phyloP scores from a whole-genome alignment of 92 coral and sea anemone species.

The Palythoa heliodiscus region DNA sequence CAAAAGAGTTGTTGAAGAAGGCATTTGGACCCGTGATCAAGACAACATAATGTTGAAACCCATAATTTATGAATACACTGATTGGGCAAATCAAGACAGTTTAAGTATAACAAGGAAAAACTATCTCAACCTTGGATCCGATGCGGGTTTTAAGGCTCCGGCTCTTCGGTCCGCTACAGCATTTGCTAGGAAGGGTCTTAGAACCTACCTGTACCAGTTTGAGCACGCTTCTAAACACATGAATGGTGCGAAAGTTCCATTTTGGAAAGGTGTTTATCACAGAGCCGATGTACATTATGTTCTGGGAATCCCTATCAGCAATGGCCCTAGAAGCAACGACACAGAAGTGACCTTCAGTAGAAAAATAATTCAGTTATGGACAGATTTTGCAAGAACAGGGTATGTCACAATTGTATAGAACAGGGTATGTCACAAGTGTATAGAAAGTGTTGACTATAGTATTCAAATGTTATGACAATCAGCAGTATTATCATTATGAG shows the following conservation, averaged over 20 bases:
- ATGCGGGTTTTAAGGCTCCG: constrained; percentile 33
- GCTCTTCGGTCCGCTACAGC: constrained; percentile 19
- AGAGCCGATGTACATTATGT: constrained; percentile 37
- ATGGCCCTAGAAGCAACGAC: constrained; percentile 1
- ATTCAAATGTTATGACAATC: background rate
- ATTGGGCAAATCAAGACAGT: constrained; percentile 18
- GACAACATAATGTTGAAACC: constrained; percentile 1
- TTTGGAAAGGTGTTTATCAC: constrained; percentile 34
- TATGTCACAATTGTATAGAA: background rate
- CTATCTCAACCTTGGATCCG: constrained; percentile 13
- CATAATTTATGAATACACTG: constrained; percentile 20
- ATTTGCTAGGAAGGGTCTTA: constrained; percentile 7
- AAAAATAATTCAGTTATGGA: constrained; percentile 22
- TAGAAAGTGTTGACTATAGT: background rate
- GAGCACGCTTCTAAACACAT: constrained; percentile 10
- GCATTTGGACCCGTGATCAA: constrained; percentile 10
- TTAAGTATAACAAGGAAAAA: constrained; percentile 22
- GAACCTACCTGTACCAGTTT: constrained; percentile 28
- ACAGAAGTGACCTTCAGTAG: constrained; percentile 37
- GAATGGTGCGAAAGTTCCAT: constrained; percentile 27
- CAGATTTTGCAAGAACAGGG: constrained; percentile 32
- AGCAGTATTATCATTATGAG: background rate
- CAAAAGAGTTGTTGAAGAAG: background rate
- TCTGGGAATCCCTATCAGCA: constrained; percentile 21
- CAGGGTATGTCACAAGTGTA: background rate